Base-by-base conservation (phyloP, 2,113 vertebrate species). In the Rhynchopsitta pachyrhyncha region DNA sequence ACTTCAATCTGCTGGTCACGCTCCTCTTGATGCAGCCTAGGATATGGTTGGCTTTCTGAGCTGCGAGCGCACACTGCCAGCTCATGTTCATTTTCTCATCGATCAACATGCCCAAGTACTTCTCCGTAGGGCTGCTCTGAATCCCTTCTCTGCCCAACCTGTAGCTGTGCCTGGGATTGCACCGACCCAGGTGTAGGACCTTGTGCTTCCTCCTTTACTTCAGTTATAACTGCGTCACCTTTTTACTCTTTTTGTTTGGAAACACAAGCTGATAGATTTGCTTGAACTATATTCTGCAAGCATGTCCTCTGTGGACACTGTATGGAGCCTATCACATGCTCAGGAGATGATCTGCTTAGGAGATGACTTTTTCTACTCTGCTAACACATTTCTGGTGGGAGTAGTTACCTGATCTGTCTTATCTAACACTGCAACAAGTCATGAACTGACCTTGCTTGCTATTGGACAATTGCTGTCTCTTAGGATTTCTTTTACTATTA, bases 211-310 rank as follows among this genome's bases (percentile, higher is more conserved):
- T 49, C 33, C 33, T 94, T 93, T 89, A 31, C 83, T 92, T 95
- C 6, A 1, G 28, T 83, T 93, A 39, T 64, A 86, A 53, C 18
- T 2, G 1, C 10, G 23, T 95, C 60, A 78, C 25, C 46, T 80
- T 41, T 92, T 80, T 81, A 49, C 31, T 68, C 57, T 19, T 81
- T 83, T 22, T 49, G 44, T 93, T 95, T 92, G 44, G 53, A 83
- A 86, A 37, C 10, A 17, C 18, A 77, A 92, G 22, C 59, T 69
- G 39, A 90, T 67, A 28, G 31, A 77, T 93, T 92, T 92, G 49
- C 53, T 83, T 81, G 46, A 82, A 64, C 22, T n/a, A 2, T 66
- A 47, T 68, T 76, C 57, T 55, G 39, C 29, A 79, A 75, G 28
- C 3, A 19, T 64, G 53, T 71, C 55, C 55, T 84, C 50, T 63